Conservation (phyloP, 1,140 invertebrate genomes). For the Bradynema listronoti region DNA sequence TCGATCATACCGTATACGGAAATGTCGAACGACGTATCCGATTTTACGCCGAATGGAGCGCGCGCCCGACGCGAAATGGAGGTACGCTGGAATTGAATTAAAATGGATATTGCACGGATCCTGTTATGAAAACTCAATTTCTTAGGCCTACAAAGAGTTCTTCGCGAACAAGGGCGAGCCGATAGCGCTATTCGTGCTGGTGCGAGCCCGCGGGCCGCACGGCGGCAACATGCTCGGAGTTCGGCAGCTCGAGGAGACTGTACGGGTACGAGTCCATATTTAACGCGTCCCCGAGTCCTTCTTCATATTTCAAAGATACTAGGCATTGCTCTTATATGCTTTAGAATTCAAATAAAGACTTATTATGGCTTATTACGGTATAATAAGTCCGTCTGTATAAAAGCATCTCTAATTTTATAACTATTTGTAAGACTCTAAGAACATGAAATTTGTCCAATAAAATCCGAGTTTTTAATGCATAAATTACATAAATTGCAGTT, state of each 20-base stretch:
- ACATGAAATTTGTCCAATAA: too few species aligned
- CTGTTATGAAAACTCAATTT: conserved; percentile 6
- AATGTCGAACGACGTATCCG: conserved; percentile 52
- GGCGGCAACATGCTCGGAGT: conserved; percentile 50
- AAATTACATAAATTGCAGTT: conserved; percentile 40
- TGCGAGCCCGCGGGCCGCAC: conserved; percentile 47
- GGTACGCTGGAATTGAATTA: conserved; percentile 21
- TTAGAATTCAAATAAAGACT: too few species aligned
- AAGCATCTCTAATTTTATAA: too few species aligned
- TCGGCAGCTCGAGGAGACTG: conserved; percentile 47
- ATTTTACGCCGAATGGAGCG: conserved; percentile 51
- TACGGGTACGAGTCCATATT: conserved; percentile 40
- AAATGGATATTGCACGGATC: too few species aligned
- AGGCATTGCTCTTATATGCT: too few species aligned
- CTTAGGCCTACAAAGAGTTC: conserved; percentile 48
- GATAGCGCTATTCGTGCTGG: conserved; percentile 47
- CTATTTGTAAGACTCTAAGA: too few species aligned
- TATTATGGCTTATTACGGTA: too few species aligned
- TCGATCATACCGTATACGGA: conserved; percentile 20
- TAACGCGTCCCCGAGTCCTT: too few species aligned
- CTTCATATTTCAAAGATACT: too few species aligned
- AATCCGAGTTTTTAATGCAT: too few species aligned
- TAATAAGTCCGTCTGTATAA: too few species aligned
- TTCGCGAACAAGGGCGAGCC: conserved; percentile 54
- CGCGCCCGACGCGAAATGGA: conserved; percentile 43